Evolutionary conservation across 2,888 invertebrate genomes (phyloP), one percentile per base, ranked within the genome.

Genomic region (Cylindroiulus punctatus): DNA sequence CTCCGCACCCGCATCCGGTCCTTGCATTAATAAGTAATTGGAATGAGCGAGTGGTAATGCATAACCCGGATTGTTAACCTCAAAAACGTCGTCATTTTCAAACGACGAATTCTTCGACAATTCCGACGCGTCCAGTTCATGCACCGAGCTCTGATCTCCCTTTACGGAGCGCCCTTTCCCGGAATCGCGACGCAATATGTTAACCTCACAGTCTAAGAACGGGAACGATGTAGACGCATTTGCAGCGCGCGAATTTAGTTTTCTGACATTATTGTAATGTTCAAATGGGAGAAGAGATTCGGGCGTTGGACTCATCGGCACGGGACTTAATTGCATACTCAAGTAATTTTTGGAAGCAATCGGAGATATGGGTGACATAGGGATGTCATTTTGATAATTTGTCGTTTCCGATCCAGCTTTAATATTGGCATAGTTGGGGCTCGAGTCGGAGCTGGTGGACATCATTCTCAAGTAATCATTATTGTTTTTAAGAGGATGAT

Each of bases 331-430:
- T 52, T 65, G 36, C 87, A 87, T 87, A 22, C 86, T 87, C 40
- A 87, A 44, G 57, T 87, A 87, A 36, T 87, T 85, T 32, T 83
- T 86, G n/a, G 32, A 8, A 17, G n/a, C 26, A 2, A 47, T n/a
- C 8, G 26, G 52, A n/a, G 47, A 7, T 0, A n/a, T 14, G 0
- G 82, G 19, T 7, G 47, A n/a, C 57, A 57, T 22, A 4, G 82
- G 36, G n/a, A 82, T 82, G 30, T 94, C 90, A 85, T 93, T 93
- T 86, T 93, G 93, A 90, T 94, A 95, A 89, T 95, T 95, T 0
- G 96, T 96, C 0, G 95, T 93, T n/a, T 94, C 22, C 3, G 7
- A 26, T 85, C 17, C 42, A 14, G 5, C 22, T 17, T 36, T 36
- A 14, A 84, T 47, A 19, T 84, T 84, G 30, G 30, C 30, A 22